Percentiles rank a stretch among this genome's conserved stretches.
phyloP scores from a whole-genome alignment of 2,797 vertebrate genomes.

The Vireo griseus region DNA sequence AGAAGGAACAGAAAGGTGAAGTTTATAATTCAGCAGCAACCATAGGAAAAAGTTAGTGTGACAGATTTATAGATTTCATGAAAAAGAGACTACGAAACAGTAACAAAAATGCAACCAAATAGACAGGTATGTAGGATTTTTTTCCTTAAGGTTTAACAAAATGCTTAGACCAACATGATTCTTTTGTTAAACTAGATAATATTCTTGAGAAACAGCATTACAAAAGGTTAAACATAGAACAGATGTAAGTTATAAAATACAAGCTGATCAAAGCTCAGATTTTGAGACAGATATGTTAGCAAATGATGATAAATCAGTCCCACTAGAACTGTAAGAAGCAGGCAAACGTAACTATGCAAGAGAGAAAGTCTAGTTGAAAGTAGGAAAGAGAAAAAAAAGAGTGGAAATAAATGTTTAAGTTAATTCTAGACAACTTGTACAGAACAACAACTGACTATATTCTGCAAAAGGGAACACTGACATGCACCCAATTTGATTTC shows the following conservation, averaged over 20 bases:
- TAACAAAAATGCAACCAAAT: slow-evolving; percentile 63
- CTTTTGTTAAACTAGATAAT: slow-evolving; percentile 87
- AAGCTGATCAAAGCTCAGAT: slow-evolving; percentile 96
- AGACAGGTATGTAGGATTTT: slow-evolving; percentile 56
- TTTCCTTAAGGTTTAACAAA: slow-evolving; percentile 70
- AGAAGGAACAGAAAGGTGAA: neutral
- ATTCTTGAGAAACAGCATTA: slow-evolving; percentile 92
- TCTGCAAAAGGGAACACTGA: slow-evolving; percentile 72
- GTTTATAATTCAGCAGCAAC: neutral
- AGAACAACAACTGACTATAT: slow-evolving; percentile 75
- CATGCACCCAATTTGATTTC: slow-evolving; percentile 71
- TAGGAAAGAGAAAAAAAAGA: slow-evolving; percentile 37
- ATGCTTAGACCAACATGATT: slow-evolving; percentile 76
- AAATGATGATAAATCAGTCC: slow-evolving; percentile 99
- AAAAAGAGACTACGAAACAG: slow-evolving; percentile 67
- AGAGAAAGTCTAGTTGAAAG: slow-evolving; percentile 73
- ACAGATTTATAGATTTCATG: slow-evolving; percentile 57
- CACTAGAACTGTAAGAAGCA: slow-evolving; percentile 90
- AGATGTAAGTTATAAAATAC: slow-evolving; percentile 99
- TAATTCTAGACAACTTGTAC: slow-evolving; percentile 81
- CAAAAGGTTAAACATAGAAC: slow-evolving; percentile 97
- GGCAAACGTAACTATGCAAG: slow-evolving; percentile 89
- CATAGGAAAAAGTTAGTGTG: neutral
- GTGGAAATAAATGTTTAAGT: slow-evolving; percentile 81
- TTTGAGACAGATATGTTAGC: slow-evolving; percentile 92